Percentiles rank a stretch among this genome's conserved stretches.
Evolutionary conservation across 2,113 vertebrate species (phyloP).

Genomic region (Bos indicus): DNA sequence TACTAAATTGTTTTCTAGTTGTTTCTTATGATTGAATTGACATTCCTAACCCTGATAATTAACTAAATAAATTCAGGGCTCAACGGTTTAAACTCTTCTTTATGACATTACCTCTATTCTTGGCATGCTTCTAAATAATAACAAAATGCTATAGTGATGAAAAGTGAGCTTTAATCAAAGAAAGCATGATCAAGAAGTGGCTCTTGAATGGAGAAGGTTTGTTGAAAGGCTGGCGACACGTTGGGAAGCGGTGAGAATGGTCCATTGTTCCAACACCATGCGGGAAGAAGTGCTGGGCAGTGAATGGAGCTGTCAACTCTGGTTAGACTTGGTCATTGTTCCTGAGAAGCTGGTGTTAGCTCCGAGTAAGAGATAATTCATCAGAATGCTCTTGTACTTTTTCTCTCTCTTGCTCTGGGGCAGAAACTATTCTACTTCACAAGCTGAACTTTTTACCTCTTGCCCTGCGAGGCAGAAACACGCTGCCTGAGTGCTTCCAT

Average conservation of each 20-base stretch:
- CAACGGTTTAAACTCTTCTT: not conserved
- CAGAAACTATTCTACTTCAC: constrained; percentile 49
- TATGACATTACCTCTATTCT: not conserved
- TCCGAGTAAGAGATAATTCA: constrained; percentile 56
- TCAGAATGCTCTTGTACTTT: constrained; percentile 43
- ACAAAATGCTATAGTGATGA: constrained; percentile 23
- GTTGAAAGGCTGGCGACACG: constrained; percentile 38
- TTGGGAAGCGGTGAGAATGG: not conserved
- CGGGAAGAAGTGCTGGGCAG: constrained; percentile 10
- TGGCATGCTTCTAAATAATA: constrained; percentile 30
- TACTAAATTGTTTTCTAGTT: not conserved
- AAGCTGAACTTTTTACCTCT: constrained; percentile 63
- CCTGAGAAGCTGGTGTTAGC: not conserved
- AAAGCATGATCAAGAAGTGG: not conserved
- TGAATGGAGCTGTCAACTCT: constrained; percentile 25
- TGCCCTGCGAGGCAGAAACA: constrained; percentile 53
- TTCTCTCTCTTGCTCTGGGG: not conserved
- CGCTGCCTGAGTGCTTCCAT: constrained; percentile 60
- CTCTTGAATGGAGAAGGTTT: constrained; percentile 64
- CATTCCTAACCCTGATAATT: not conserved
- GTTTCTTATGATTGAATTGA: not conserved
- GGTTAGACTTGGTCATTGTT: constrained; percentile 57
- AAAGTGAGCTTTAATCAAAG: constrained; percentile 54
- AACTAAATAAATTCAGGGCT: not conserved
- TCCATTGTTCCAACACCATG: constrained; percentile 39